phyloP scores from a whole-genome alignment of 1,140 invertebrate species.

The Chymomyza costata region DNA sequence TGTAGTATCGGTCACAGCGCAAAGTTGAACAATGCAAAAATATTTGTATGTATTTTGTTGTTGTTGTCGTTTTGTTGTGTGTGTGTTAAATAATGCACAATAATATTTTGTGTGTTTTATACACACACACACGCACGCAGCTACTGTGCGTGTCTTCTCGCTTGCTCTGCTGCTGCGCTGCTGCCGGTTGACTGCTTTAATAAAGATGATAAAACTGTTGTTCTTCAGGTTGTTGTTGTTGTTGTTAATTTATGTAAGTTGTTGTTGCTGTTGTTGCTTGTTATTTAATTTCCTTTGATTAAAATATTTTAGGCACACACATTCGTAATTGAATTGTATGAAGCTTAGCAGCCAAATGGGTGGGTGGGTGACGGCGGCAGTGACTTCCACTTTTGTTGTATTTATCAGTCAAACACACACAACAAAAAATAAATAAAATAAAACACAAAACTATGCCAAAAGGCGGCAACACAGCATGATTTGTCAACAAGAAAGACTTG shows the following conservation, averaged over 20 bases:
- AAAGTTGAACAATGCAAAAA: slow-evolving; percentile 36
- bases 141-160: slow-evolving; percentile 10
- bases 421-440: too few species aligned
- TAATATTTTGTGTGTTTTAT: too few species aligned
- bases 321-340: too few species aligned
- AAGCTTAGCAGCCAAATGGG: too few species aligned
- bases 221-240: slow-evolving; percentile 24
- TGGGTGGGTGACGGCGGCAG: too few species aligned
- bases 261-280: slow-evolving; percentile 42
- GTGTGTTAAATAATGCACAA: too few species aligned
- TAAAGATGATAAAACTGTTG: slow-evolving; percentile 39
- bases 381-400: too few species aligned
- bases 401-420: too few species aligned
- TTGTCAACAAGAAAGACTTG: too few species aligned
- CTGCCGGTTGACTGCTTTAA: slow-evolving; percentile 21
- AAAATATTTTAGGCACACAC: slow-evolving; percentile 7
- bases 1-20: slow-evolving; percentile 15
- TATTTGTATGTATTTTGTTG: slow-evolving; percentile 19
- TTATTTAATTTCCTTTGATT: slow-evolving; percentile 59
- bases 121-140: slow-evolving; percentile 31
- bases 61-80: slow-evolving; percentile 19
- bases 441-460: too few species aligned
- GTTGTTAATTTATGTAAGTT: slow-evolving; percentile 46
- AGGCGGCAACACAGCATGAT: too few species aligned
- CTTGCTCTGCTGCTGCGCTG: slow-evolving; percentile 3